Percentiles rank a stretch among this genome's conserved stretches.
phyloP scores from a whole-genome alignment of 2,113 vertebrate species.

The Anser brachyrhynchus region DNA sequence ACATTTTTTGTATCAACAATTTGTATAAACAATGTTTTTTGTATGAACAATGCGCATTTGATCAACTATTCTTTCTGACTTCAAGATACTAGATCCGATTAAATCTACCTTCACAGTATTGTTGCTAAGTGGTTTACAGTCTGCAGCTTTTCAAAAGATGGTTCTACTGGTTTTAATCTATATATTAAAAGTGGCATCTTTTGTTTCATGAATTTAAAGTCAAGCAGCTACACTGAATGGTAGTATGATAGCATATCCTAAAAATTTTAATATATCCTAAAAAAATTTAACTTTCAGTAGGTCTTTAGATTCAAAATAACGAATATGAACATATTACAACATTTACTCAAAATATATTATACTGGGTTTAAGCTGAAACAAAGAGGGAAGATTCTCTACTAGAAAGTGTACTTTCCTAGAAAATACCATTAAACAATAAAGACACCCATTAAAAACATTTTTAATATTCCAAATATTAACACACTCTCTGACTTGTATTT shows the following conservation, averaged over 20 bases:
- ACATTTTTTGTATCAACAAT: background rate
- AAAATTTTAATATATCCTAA: background rate
- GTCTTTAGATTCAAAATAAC: background rate
- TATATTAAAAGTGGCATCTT: conserved; percentile 43
- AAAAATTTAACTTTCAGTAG: conserved; percentile 8
- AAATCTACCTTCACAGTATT: conserved; percentile 27
- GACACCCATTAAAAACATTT: background rate
- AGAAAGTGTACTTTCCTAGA: background rate
- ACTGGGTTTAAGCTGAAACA: background rate
- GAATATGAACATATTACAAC: background rate
- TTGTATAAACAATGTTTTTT: background rate
- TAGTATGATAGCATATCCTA: conserved; percentile 32
- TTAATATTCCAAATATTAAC: background rate
- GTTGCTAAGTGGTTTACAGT: conserved; percentile 41
- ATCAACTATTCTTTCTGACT: conserved; percentile 54
- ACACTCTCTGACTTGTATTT: background rate
- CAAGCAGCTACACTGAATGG: background rate
- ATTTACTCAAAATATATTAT: background rate
- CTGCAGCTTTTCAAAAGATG: conserved; percentile 60
- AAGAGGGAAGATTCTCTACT: background rate
- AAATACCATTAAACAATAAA: background rate
- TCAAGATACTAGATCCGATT: conserved; percentile 26
- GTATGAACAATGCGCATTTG: background rate
- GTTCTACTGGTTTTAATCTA: conserved; percentile 56
- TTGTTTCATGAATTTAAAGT: conserved; percentile 42